Evolutionary conservation across 2,113 vertebrate species (phyloP).

Genomic region (Kryptolebias marmoratus): DNA sequence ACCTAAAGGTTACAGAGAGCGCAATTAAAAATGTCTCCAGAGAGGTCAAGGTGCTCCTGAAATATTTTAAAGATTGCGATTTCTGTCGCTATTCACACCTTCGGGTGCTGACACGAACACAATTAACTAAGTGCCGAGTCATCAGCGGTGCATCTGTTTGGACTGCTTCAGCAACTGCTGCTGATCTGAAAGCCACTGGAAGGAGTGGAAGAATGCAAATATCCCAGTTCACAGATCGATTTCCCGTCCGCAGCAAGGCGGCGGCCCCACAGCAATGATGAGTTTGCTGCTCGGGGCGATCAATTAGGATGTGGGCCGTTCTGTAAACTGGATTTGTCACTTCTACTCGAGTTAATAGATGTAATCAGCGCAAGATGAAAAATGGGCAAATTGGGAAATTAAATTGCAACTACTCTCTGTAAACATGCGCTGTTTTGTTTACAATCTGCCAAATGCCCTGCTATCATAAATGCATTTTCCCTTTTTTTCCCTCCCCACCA

Average conservation of each 20-base stretch:
- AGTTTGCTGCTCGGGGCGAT: constrained; percentile 10
- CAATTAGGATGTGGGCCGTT: constrained; percentile 14
- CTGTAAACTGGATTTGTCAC: constrained; percentile 2
- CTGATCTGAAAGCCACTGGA: constrained; percentile 29
- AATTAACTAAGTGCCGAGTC: constrained; percentile 40
- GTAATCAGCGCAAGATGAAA: neutral
- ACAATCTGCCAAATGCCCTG: no score
- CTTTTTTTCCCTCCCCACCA: no score
- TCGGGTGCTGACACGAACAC: constrained; percentile 30
- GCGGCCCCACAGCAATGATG: constrained; percentile 41
- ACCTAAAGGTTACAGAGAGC: no score
- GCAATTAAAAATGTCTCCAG: neutral
- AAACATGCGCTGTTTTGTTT: no score
- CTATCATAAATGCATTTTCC: no score
- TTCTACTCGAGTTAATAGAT: constrained; percentile 9
- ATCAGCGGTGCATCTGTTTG: constrained; percentile 39
- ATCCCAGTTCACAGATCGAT: constrained; percentile 47
- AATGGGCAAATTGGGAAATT: no score
- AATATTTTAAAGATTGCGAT: constrained; percentile 6
- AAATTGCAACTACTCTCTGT: no score
- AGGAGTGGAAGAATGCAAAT: constrained; percentile 39
- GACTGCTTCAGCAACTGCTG: constrained; percentile 41
- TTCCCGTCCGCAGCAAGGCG: constrained; percentile 36
- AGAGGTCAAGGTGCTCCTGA: constrained; percentile 9
- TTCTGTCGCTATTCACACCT: neutral